These are phyloP conservation scores for Ophioninae sp. DNA, from an alignment of 2,888 invertebrate species.

Conservation along the genomic window DNA sequence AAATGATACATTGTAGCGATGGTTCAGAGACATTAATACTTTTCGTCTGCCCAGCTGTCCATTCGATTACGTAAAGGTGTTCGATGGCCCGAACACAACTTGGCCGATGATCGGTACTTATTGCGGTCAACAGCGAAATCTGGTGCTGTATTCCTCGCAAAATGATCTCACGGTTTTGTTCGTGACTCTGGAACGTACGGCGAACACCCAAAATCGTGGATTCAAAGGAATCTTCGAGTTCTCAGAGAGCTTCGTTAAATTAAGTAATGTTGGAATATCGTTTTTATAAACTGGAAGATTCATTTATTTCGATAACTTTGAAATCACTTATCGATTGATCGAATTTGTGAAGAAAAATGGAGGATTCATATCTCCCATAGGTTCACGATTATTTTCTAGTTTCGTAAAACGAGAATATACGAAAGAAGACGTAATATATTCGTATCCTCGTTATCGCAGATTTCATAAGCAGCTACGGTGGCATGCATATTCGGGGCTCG, in stretches of 20 bases:
- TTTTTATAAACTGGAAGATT: no score
- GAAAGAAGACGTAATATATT: no score
- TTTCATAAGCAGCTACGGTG: slow-evolving; percentile 96
- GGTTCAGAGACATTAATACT: slow-evolving; percentile 8
- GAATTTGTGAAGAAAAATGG: no score
- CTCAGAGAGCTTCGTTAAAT: slow-evolving; percentile 98
- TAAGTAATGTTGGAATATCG: slow-evolving; percentile 84
- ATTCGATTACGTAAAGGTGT: slow-evolving; percentile 98
- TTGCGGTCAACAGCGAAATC: slow-evolving; percentile 98
- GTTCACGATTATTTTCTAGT: no score
- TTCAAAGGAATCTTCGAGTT: slow-evolving; percentile 99
- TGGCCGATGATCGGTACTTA: slow-evolving; percentile 97
- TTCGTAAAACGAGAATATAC: no score
- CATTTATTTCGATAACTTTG: no score
- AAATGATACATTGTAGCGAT: neutral
- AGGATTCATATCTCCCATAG: no score
- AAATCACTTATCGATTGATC: no score
- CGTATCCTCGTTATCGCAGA: slow-evolving; percentile 82
- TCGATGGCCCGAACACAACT: slow-evolving; percentile 95
- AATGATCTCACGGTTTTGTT: slow-evolving; percentile 95
- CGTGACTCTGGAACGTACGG: slow-evolving; percentile 94
- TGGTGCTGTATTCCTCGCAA: slow-evolving; percentile 97
- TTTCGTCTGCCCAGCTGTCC: slow-evolving; percentile 91
- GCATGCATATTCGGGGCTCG: slow-evolving; percentile 97
- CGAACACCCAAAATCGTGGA: slow-evolving; percentile 97